Percentiles rank a stretch among this genome's conserved stretches.
Conservation (phyloP, 2,888 invertebrate genomes). For the Nemapogon koenigi region DNA sequence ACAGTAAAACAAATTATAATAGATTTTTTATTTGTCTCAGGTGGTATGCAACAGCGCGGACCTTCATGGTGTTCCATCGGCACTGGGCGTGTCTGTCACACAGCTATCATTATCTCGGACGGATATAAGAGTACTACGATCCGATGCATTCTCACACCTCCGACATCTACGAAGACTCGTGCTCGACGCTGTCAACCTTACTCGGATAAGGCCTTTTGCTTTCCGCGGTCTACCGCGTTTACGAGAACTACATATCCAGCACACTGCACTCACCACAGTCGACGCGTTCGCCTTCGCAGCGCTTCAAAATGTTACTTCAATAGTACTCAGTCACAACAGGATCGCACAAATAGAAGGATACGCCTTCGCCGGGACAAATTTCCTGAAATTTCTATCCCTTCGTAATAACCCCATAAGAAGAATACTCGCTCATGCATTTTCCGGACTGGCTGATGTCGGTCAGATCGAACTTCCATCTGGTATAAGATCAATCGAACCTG, state of each 20-base stretch:
- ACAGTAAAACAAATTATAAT: too few species aligned
- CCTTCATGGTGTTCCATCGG: constrained; percentile 78
- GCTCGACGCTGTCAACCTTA: constrained; percentile 87
- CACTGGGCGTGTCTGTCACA: constrained; percentile 79
- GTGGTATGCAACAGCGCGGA: constrained; percentile 89
- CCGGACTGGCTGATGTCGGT: constrained; percentile 82
- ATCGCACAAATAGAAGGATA: constrained; percentile 75
- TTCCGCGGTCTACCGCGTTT: constrained; percentile 84
- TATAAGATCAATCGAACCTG: constrained; percentile 74
- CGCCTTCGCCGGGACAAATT: constrained; percentile 87
- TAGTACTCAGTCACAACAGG: constrained; percentile 73
- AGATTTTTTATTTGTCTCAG: constrained; percentile 66
- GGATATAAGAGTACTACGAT: constrained; percentile 79
- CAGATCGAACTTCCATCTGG: constrained; percentile 85
- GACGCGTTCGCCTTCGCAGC: constrained; percentile 86
- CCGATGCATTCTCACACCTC: constrained; percentile 84
- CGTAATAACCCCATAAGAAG: constrained; percentile 84
- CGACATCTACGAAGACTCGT: constrained; percentile 81
- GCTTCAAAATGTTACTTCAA: constrained; percentile 78
- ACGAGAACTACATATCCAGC: constrained; percentile 82
- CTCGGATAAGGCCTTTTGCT: constrained; percentile 81
- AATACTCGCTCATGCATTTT: constrained; percentile 83
- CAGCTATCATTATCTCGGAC: constrained; percentile 88
- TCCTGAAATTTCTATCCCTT: constrained; percentile 80
- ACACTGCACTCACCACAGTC: constrained; percentile 81